Base-by-base conservation (phyloP, 2,888 invertebrate genomes). In the Luperina nickerlii region DNA sequence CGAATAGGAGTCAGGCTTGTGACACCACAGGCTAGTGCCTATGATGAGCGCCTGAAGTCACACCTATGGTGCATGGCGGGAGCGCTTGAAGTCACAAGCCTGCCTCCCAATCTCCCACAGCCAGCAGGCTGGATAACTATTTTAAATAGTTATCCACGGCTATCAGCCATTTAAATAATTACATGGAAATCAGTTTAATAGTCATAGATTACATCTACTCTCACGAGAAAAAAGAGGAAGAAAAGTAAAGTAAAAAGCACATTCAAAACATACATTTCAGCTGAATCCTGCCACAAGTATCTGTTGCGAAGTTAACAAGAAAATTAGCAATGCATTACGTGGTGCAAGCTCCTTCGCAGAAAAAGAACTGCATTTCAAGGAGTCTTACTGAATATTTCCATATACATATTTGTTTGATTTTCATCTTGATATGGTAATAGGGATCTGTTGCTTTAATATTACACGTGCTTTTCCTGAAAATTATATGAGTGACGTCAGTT, bases 301-400 rank as follows among this genome's bases (percentile, higher is more conserved):
- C 72, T 77, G 74, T 82, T 78, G 79, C 69, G 38, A 83, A 69
- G 88, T 89, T 88, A 89, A 89, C 88, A 86, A 88, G 86, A 85
- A 89, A 88, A 89, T 89, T 86, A 88, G 86, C 86, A 86, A 88
- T 88, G 89, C 88, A 88, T 88, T 88, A 88, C 88, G 83, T 88
- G 88, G 68, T 81, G 72, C 84, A 63, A 76, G 74, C 54, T 73
- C 24, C 67, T 60, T 60, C 32, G 57, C 24, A 54, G 85, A 80
- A 88, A 86, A 85, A 85, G 68, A 87, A 85, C 74, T 87, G 88
- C 81, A 85, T 75, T 42, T 38, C 81, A 70, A 74, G 27, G 63
- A 74, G 72, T 75, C 73, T 75, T 77, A 63, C 75, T 67, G 63
- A 74, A 75, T 75, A 87, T 87, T 77, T 70, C 45, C 81, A 80